Base-by-base conservation (phyloP, 2,113 vertebrate species). In the Mesocricetus auratus region DNA sequence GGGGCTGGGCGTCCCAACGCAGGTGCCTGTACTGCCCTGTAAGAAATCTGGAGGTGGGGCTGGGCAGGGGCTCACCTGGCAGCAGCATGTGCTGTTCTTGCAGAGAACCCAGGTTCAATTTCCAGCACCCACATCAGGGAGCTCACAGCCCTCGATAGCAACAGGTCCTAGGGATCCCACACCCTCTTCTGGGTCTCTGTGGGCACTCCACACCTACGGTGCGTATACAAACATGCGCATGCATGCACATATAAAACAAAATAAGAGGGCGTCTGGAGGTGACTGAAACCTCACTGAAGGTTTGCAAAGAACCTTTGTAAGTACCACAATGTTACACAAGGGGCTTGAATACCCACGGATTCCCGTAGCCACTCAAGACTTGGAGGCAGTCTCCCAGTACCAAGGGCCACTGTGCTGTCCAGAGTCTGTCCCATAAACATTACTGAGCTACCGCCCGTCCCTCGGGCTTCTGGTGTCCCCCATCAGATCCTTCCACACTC, bases 371-470 rank as follows among this genome's bases (percentile, higher is more conserved):
- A 31, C 5, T 7, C 11, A 16, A 24, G 64, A 29, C 22, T 7
- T 45, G 15, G 21, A 36, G 39, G 29, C 62, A 7, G 39, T 36
- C 13, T 39, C 50, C n/a, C 53, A 36, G 21, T 24, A 19, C 31
- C 10, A 22, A 12, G 42, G 16, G 36, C 15, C 26, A 42, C 68
- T 74, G 3, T 19, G 29, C 5, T 62, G 39, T n/a, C 62, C 33
- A 31, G 33, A 42, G 16, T 24, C n/a, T 29, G 53, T 87, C 42
- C 9, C 10, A 4, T 21, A 6, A 79, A 33, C 81, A 1, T 0
- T 0, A 6, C 0, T 22, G 0, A n/a, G 9, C 0, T 17, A 0
- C 33, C 17, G 22, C 22, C 31, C 39, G 7, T 17, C 1, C 36
- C 36, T 0, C 0, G 12, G 5, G 56, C 64, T 47, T 69, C 62